Conservation (phyloP, 2,113 vertebrate genomes). For the Etheostoma cragini region DNA sequence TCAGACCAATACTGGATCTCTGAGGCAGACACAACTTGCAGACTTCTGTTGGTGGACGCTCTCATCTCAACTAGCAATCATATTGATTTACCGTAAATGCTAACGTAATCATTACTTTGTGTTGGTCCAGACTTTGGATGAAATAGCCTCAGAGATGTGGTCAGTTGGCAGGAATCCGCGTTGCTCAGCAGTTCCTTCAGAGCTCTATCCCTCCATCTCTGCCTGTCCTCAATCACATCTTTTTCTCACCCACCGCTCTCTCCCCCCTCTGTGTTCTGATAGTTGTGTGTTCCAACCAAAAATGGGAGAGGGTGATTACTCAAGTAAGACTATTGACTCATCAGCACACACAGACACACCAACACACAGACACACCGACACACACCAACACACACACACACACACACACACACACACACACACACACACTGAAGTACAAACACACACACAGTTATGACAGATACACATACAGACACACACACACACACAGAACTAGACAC, state of each 20-base stretch:
- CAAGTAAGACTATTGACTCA: conserved; percentile 72
- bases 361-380: conserved; percentile 6
- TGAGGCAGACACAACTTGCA: no score
- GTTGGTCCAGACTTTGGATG: conserved; percentile 1
- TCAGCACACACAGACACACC: conserved; percentile 23
- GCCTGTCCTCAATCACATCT: conserved; percentile 52
- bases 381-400: conserved; percentile 33
- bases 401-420: conserved; percentile 34
- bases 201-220: conserved; percentile 44
- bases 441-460: conserved; percentile 3
- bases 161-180: conserved; percentile 54
- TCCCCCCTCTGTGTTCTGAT: conserved; percentile 6
- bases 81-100: no score
- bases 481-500: background rate
- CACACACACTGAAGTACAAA: conserved; percentile 31
- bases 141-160: conserved; percentile 49
- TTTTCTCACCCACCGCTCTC: background rate
- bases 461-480: conserved; percentile 14
- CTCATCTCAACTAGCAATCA: no score
- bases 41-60: no score
- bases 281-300: conserved; percentile 40
- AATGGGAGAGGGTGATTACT: conserved; percentile 68
- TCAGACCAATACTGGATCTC: no score
- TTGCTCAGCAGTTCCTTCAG: conserved; percentile 46
- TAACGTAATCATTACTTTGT: no score